Evolutionary conservation across 1,140 invertebrate genomes (phyloP), one percentile per base, ranked within the genome.

Genomic region (Littorina saxatilis): DNA sequence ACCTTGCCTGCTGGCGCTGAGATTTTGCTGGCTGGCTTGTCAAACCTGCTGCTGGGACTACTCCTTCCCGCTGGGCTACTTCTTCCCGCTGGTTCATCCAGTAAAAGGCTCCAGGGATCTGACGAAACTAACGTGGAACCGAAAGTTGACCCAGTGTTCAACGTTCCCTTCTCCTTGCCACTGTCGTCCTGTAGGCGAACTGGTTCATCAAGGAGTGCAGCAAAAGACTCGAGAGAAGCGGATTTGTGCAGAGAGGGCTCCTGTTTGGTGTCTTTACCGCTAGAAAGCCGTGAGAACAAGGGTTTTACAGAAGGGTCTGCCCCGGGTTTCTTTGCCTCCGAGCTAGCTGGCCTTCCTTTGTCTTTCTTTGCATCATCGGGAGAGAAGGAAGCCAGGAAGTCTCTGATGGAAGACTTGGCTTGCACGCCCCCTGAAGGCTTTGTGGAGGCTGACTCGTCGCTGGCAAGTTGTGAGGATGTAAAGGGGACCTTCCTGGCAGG

Each of bases 341-440:
- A 5, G 5, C 17, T 47, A 5, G 7, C 17, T 47, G 5, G 7
- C 43, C 17, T 47, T 5, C 43, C 43, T 17, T 47, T 5, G 7
- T 47, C 43, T 17, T 47, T 47, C 43, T 47, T 63, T 63, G 7
- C 37, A 3, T 23, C 70, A 50, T 23, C 37, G 70, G 70, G 17
- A 20, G 70, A 73, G 70, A 73, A 73, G 2, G 70, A n/a, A 23
- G 70, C 43, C 7, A 73, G 70, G 17, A 73, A 73, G 11, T 73
- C 70, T 17, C 32, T 73, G 4, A 73, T 35, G 23, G 70, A 29
- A 1, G 70, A 73, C 40, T 73, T 73, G 40, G 70, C n/a, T 29
- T 23, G 23, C 2, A 29, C 40, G 20, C 32, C 9, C 5, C 0
- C 32, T n/a, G n/a, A 5, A 27, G 27, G 5, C 23, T 29, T 23